phyloP scores from a whole-genome alignment of 2,888 invertebrate species.

The Pollenia angustigena region DNA sequence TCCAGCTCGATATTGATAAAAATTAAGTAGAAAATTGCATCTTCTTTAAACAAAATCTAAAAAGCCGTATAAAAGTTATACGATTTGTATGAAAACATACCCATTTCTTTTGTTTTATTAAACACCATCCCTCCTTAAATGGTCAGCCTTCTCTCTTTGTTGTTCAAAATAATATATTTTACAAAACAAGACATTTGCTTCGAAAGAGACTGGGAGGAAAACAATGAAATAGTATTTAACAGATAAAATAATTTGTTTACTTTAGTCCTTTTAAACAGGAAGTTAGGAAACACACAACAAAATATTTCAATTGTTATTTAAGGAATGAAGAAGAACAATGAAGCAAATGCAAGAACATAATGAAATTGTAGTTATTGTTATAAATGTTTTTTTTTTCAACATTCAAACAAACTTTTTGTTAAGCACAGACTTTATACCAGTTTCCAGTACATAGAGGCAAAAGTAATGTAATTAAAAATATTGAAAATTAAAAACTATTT shows the following conservation, averaged over 20 bases:
- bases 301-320: conserved; percentile 31
- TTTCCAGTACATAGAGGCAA: neutral
- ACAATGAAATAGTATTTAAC: conserved; percentile 62
- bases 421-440: neutral
- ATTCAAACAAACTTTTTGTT: conserved; percentile 13
- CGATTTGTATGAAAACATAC: too few relatives aligned
- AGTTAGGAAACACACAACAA: conserved; percentile 14
- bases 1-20: too few relatives aligned
- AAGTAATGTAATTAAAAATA: too few relatives aligned
- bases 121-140: too few relatives aligned
- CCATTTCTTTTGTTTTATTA: too few relatives aligned
- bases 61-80: too few relatives aligned
- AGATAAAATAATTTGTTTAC: conserved; percentile 67
- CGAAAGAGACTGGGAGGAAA: neutral
- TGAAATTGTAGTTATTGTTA: conserved; percentile 50
- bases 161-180: too few relatives aligned
- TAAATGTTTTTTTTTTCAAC: conserved; percentile 34
- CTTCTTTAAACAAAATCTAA: too few relatives aligned
- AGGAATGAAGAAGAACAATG: conserved; percentile 50
- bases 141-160: too few relatives aligned
- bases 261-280: conserved; percentile 34
- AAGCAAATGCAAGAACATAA: conserved; percentile 9
- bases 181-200: too few relatives aligned
- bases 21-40: too few relatives aligned
- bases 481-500: too few relatives aligned